These are phyloP conservation scores for Phoenicopterus ruber DNA, from an alignment of 2,113 vertebrate genomes.

Conservation along the genomic window DNA sequence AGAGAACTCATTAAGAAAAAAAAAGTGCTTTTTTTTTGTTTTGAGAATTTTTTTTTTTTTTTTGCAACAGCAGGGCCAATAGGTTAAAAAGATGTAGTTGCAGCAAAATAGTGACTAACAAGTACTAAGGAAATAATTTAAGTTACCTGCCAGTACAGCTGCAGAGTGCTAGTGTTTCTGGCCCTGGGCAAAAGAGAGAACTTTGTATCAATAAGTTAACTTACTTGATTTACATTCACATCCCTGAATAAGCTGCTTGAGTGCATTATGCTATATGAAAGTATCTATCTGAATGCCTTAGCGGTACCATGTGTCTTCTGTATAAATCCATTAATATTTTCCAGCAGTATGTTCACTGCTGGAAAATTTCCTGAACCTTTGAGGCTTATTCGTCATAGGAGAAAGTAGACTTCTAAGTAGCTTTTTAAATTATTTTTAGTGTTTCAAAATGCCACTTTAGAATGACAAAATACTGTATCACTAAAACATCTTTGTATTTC, in stretches of 20 bases:
- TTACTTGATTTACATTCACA: neutral
- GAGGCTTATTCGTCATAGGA: neutral
- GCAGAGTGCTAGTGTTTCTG: neutral
- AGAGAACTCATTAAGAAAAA: neutral
- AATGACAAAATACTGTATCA: neutral
- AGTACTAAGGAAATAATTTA: neutral
- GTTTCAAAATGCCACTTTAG: neutral
- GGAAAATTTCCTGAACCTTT: neutral
- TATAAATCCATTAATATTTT: neutral
- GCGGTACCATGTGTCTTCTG: neutral
- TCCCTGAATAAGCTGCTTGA: slow-evolving; percentile 1
- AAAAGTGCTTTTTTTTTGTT: neutral
- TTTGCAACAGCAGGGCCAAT: neutral
- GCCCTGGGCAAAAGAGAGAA: neutral
- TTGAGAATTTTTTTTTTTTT: neutral
- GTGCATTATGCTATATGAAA: neutral
- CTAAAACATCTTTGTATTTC: neutral
- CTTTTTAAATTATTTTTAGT: neutral
- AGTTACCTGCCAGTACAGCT: neutral
- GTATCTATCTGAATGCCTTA: neutral
- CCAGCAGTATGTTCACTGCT: neutral
- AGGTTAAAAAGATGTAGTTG: neutral
- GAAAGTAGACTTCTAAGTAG: neutral
- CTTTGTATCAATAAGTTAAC: neutral
- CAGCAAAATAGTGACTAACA: neutral